phyloP scores from a whole-genome alignment of 2,888 invertebrate genomes.

The Caenorhabditis japonica region DNA sequence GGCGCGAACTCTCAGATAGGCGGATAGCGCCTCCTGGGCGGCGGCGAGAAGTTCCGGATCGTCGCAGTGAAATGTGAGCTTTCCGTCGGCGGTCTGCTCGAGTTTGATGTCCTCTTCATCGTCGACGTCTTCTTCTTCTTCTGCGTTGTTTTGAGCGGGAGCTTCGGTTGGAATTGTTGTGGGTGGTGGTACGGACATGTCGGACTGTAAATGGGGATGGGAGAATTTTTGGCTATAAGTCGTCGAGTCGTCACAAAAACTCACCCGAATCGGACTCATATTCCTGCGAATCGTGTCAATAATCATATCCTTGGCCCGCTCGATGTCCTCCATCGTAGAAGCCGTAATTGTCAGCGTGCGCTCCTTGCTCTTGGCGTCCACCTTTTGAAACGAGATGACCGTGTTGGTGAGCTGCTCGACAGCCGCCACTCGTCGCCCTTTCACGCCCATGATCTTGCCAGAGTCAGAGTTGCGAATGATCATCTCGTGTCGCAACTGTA shows the following conservation, averaged over 20 bases:
- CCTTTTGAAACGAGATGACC: slow-evolving; percentile 96
- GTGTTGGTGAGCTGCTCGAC: slow-evolving; percentile 98
- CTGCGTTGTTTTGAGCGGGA: slow-evolving; percentile 14
- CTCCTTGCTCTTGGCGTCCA: slow-evolving; percentile 93
- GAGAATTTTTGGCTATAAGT: background rate
- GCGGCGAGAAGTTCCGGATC: slow-evolving; percentile 71
- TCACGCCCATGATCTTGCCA: slow-evolving; percentile 86
- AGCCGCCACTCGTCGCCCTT: slow-evolving; percentile 95
- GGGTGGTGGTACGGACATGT: slow-evolving; percentile 35
- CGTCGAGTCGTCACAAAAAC: no score
- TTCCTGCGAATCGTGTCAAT: slow-evolving; percentile 95
- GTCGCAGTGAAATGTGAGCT: slow-evolving; percentile 70
- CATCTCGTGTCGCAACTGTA: slow-evolving; percentile 92
- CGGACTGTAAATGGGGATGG: slow-evolving; percentile 14
- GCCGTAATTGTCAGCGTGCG: slow-evolving; percentile 95
- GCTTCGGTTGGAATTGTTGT: slow-evolving; percentile 1
- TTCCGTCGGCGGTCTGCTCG: slow-evolving; percentile 70
- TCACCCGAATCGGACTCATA: slow-evolving; percentile 82
- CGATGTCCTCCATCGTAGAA: slow-evolving; percentile 91
- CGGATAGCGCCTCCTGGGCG: slow-evolving; percentile 71
- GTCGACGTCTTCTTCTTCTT: slow-evolving; percentile 59
- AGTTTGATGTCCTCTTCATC: slow-evolving; percentile 66
- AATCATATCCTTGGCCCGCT: slow-evolving; percentile 91
- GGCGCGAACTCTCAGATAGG: slow-evolving; percentile 65
- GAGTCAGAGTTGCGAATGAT: slow-evolving; percentile 94